Evolutionary conservation across 2,113 vertebrate species (phyloP), one percentile per base, ranked within the genome.

Genomic region (Thinocorus orbignyianus): DNA sequence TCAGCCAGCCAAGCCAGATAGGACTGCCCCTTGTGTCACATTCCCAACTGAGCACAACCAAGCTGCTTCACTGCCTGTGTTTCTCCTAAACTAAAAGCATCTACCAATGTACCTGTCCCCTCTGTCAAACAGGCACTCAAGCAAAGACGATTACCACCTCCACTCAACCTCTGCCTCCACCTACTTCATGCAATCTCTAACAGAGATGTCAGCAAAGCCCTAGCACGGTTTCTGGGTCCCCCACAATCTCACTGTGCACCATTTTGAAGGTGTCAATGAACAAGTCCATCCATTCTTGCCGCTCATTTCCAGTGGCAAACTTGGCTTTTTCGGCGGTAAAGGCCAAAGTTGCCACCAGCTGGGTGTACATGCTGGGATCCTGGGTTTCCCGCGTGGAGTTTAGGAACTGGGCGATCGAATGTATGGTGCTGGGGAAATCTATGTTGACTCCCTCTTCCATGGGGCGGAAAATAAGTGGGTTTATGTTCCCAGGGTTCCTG

Each of bases 281-380:
- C 95, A 99, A 98, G 95, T 99, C 96, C 97, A 98, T 99, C 99
- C 99, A 99, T 94, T 99, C 98, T 96, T 99, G 98, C 97, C 98
- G 99, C 97, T 99, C 99, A 58, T 72, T 86, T 97, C 99, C 99
- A 16, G 97, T 98, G 98, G 99, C 93, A 90, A 99, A 98, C 98
- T 99, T 99, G 98, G 99, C 99, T 98, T 98, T 98, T 98, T 99
- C 99, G 69, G 99, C 99, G 35, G 99, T 99, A 98, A 99, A 99
- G 93, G 99, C 99, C 99, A 99, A 98, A 97, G 98, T 98, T 92
- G 99, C 99, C 98, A 99, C 98, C 97, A 99, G 98, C 96, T 98
- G 98, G 96, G 97, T 98, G 94, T 99, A 99, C 95, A 78, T 61
- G 69, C 98, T 97, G 44, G 98, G 98, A 96, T 98, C 97, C 97